Evolutionary conservation across 64 coral and sea anemone species (phyloP), one percentile per base, ranked within the genome.

Genomic region (Stichodactyla helianthus): DNA sequence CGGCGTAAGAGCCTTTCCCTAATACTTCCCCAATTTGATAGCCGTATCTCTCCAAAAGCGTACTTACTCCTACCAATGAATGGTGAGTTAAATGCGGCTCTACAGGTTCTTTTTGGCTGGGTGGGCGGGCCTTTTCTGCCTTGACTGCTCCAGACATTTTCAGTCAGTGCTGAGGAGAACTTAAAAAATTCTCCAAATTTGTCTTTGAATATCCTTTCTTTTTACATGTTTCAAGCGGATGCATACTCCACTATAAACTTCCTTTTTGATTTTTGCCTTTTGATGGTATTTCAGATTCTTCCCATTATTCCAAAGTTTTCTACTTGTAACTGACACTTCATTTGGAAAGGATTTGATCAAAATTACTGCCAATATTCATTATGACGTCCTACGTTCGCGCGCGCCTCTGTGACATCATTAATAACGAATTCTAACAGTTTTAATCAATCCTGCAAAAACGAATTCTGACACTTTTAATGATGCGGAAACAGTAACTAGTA

Each of bases 1-100:
- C 97, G 12, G 97, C 97, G 71, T 99, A 99, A 1, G 93, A 95
- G 0, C 97, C 97, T 90, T 99, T 94, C 18, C 97, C 97, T 20
- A 99, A 61, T 20, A 99, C 91, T n/a, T 99, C 93, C 57, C 93
- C 97, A 18, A 99, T 86, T 44, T 95, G 90, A 35, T 99, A 99
- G 22, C 97, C 97, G 57, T 99, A 99, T 77, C 93, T 86, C 55
- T 94, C 97, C 17, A 99, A 85, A 6, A 99, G 76, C 44, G 93
- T 87, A 59, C 89, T 97, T 7, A 97, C 94, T 79, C 94, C 94
- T 2, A 87, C 88, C 11, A 93, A 82, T 8, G 78, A 81, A 81
- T 54, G 35, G 53, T 81, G 68, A n/a, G n/a, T 26, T 12, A 31
- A 27, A 31, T 26, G n/a, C 4, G n/a, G 68, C 10, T 74, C 68